Evolutionary conservation across 2,797 vertebrate species (phyloP), one percentile per base, ranked within the genome.

Genomic region (Chelon auratus): DNA sequence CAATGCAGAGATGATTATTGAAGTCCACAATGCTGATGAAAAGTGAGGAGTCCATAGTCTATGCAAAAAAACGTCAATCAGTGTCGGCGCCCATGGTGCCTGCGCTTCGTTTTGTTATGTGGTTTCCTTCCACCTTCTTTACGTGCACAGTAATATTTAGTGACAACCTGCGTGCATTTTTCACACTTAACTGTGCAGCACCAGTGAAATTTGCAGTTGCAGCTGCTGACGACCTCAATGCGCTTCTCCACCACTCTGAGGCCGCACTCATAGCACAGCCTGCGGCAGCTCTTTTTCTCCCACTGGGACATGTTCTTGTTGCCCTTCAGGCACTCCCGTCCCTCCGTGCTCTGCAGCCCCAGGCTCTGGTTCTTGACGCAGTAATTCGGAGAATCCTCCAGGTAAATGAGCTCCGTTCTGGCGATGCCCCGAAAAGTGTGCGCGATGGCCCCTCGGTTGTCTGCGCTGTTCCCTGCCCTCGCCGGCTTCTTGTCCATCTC

Each of bases 121-220:
- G 89, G 80, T 50, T 83, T 92, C 22, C 82, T 85, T 0, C 52
- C 33, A 0, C 77, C 79, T 0, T 93, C 92, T 12, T 87, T 93
- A 18, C 85, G 93, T 1, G 89, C 77, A 17, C 98, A 99, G 78
- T 95, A 96, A 86, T 96, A 95, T 81, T 96, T 99, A 3, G 93
- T 95, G 9, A 97, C 95, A 3, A 94, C 75, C 0, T 95, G 95
- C 48, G 91, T 93, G 87, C 98, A 99, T 73, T 94, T 95, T 56
- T 98, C 96, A 58, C 98, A 99, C 71, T 94, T 95, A 58, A 99
- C 98, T 0, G 95, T 97, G 87, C 98, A 99, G 87, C 98, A 99
- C 98, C 98, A 99, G 82, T 97, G 95, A 61, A 99, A 99, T 65
- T 95, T 97, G 93, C 98, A 99, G 86, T 99, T 97, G 84, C 98